These are phyloP conservation scores for Gonocerus acuteangulatus DNA, from an alignment of 2,888 invertebrate species.

Conservation along the genomic window DNA sequence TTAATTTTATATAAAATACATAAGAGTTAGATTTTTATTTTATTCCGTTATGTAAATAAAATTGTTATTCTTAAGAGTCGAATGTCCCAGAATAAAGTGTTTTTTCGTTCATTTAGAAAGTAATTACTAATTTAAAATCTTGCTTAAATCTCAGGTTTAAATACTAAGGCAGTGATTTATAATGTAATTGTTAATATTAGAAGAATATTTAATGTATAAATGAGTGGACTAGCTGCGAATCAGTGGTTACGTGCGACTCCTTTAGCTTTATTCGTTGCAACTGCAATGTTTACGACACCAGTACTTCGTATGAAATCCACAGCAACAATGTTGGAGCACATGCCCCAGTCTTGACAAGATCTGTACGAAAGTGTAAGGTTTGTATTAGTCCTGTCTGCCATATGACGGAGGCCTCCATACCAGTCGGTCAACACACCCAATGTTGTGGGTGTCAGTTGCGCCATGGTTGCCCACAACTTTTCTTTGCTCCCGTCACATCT, in stretches of 20 bases:
- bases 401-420: slow-evolving; percentile 50
- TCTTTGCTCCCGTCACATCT: background rate
- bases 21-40: no score
- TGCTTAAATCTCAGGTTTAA: no score
- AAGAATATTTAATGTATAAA: no score
- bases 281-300: slow-evolving; percentile 39
- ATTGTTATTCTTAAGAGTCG: no score
- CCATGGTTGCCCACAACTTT: slow-evolving; percentile 57
- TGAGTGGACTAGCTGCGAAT: no score
- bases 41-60: no score
- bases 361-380: slow-evolving; percentile 61
- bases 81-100: no score
- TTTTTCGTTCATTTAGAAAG: no score
- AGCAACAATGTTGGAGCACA: slow-evolving; percentile 46
- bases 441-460: slow-evolving; percentile 61
- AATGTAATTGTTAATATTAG: no score
- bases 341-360: slow-evolving; percentile 52
- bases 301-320: slow-evolving; percentile 39
- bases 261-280: slow-evolving; percentile 23
- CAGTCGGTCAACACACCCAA: slow-evolving; percentile 47
- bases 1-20: no score
- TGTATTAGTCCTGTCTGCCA: slow-evolving; percentile 60
- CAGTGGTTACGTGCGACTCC: background rate
- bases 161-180: no score
- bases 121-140: no score